These are phyloP conservation scores for Berghia stephanieae DNA, from an alignment of 1,140 invertebrate genomes.

Conservation along the genomic window DNA sequence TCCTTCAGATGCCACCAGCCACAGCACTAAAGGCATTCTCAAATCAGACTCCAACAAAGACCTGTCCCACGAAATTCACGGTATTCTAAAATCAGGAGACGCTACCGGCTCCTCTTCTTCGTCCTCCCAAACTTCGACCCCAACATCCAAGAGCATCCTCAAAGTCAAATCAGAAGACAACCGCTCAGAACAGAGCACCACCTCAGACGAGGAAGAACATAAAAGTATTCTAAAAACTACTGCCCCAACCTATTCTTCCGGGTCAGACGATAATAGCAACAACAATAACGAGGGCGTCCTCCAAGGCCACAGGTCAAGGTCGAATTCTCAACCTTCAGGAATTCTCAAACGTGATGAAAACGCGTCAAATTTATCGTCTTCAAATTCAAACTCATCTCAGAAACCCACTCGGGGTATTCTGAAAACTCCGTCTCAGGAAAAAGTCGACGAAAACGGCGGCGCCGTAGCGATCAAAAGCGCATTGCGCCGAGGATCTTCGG, in stretches of 20 bases:
- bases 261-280: not conserved
- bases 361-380: too few species aligned
- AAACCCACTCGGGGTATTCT: constrained; percentile 19
- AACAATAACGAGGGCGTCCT: not conserved
- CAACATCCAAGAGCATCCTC: constrained; percentile 33
- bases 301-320: constrained; percentile 10
- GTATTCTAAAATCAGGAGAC: too few species aligned
- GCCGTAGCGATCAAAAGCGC: constrained; percentile 31
- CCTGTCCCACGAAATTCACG: too few species aligned
- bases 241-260: not conserved
- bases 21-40: constrained; percentile 39
- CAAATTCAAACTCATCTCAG: too few species aligned
- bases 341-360: constrained; percentile 32
- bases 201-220: not conserved
- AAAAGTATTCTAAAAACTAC: constrained; percentile 38
- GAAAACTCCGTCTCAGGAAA: constrained; percentile 29
- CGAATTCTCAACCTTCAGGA: constrained; percentile 32
- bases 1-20: too few species aligned
- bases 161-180: constrained; percentile 31
- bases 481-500: constrained; percentile 2
- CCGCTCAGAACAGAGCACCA: not conserved
- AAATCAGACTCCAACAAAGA: too few species aligned
- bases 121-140: not conserved
- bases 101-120: not conserved
- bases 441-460: constrained; percentile 11